phyloP scores from a whole-genome alignment of 1,140 invertebrate species.

The Drosophila sp. region DNA sequence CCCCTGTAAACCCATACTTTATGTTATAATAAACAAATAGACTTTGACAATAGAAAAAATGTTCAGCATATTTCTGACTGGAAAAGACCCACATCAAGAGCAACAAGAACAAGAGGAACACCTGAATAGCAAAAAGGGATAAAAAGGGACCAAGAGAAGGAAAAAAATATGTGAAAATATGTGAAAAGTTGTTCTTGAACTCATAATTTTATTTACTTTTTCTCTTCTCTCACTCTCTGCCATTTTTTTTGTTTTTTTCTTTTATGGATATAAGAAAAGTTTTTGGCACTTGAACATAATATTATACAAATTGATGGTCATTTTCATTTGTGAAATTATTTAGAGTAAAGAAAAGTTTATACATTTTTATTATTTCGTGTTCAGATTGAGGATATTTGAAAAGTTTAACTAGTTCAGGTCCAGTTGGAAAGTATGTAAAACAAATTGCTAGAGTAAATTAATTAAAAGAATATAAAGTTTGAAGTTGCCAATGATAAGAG shows the following conservation, averaged over 20 bases:
- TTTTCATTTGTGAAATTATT: slow-evolving; percentile 58
- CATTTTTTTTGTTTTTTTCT: not conserved
- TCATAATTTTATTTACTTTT: slow-evolving; percentile 9
- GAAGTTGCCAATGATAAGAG: too few relatives aligned
- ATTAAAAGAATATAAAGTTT: slow-evolving; percentile 6
- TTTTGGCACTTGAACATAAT: slow-evolving; percentile 67
- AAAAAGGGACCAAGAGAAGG: slow-evolving; percentile 3
- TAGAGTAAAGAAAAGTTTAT: slow-evolving; percentile 30
- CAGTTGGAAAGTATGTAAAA: not conserved
- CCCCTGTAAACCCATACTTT: not conserved
- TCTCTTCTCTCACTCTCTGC: not conserved
- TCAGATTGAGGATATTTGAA: slow-evolving; percentile 24
- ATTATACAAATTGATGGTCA: slow-evolving; percentile 68
- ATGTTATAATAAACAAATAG: slow-evolving; percentile 22
- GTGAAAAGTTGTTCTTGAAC: slow-evolving; percentile 53
- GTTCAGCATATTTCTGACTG: slow-evolving; percentile 38
- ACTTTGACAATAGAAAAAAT: slow-evolving; percentile 37
- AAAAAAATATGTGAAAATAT: slow-evolving; percentile 20
- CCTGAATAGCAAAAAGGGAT: slow-evolving; percentile 36
- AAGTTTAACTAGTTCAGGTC: slow-evolving; percentile 26
- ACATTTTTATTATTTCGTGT: slow-evolving; percentile 22
- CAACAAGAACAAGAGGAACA: slow-evolving; percentile 21
- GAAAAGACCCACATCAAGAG: slow-evolving; percentile 16
- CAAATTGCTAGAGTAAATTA: not conserved
- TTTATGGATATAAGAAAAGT: slow-evolving; percentile 55